Evolutionary conservation across 1,140 invertebrate species (phyloP).

Genomic region (Caligus rogercresseyi): DNA sequence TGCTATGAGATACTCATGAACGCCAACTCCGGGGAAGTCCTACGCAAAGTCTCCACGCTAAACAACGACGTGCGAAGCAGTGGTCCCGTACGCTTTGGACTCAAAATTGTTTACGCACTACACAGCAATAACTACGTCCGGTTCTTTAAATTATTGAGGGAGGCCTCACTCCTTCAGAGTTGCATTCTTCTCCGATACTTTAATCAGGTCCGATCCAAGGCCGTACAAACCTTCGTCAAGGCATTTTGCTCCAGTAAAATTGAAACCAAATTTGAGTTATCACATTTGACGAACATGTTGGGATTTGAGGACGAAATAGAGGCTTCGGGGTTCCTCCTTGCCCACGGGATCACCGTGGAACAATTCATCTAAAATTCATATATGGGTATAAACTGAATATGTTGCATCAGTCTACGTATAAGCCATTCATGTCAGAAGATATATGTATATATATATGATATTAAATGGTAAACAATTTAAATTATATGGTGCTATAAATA

Average conservation of each 20-base stretch:
- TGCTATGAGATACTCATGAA: conserved; percentile 83
- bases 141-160: conserved; percentile 69
- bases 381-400: too few species aligned
- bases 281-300: conserved; percentile 29
- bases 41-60: conserved; percentile 61
- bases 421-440: too few species aligned
- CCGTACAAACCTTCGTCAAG: conserved; percentile 37
- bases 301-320: conserved; percentile 32
- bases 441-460: too few species aligned
- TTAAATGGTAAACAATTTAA: too few species aligned
- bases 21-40: conserved; percentile 74
- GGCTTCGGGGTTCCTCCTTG: conserved; percentile 30
- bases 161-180: conserved; percentile 65
- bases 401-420: too few species aligned
- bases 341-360: conserved; percentile 31
- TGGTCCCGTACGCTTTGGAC: conserved; percentile 51
- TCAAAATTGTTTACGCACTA: conserved; percentile 58
- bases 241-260: conserved; percentile 29
- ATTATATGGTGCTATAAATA: too few species aligned
- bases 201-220: conserved; percentile 54
- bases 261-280: conserved; percentile 25
- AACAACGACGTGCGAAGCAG: conserved; percentile 52
- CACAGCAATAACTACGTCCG: conserved; percentile 74
- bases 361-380: too few species aligned
- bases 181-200: conserved; percentile 83